These are phyloP conservation scores for Rapana venosa DNA, from an alignment of 2,888 invertebrate species.

Conservation along the genomic window DNA sequence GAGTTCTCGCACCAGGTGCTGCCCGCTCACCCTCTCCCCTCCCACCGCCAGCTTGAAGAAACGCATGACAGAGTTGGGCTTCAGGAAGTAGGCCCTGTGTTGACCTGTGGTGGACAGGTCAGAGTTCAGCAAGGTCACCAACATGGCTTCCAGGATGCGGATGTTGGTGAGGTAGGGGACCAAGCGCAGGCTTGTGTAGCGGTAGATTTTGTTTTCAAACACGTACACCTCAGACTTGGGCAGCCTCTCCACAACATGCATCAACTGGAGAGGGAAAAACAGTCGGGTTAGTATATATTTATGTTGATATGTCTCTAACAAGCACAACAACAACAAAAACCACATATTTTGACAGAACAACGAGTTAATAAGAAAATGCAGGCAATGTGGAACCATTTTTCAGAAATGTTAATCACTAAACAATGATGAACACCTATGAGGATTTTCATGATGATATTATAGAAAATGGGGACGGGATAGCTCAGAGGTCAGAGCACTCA, in stretches of 20 bases:
- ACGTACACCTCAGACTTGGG: slow-evolving; percentile 52
- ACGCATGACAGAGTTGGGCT: slow-evolving; percentile 47
- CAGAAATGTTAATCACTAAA: too few relatives aligned
- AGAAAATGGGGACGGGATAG: too few relatives aligned
- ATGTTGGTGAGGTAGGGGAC: slow-evolving; percentile 50
- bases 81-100: slow-evolving; percentile 52
- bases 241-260: slow-evolving; percentile 42
- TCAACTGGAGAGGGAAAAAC: slow-evolving; percentile 40
- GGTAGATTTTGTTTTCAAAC: slow-evolving; percentile 49
- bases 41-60: slow-evolving; percentile 56
- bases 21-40: slow-evolving; percentile 58
- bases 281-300: not conserved
- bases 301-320: too few relatives aligned
- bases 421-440: too few relatives aligned
- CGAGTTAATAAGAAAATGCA: not conserved
- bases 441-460: too few relatives aligned
- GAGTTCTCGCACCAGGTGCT: slow-evolving; percentile 52
- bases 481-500: too few relatives aligned
- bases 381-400: too few relatives aligned
- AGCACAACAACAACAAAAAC: not conserved
- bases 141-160: slow-evolving; percentile 50
- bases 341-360: not conserved
- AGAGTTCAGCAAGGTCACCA: slow-evolving; percentile 53
- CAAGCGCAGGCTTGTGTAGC: slow-evolving; percentile 47
- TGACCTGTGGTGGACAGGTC: slow-evolving; percentile 39